Percentiles rank a stretch among this genome's conserved stretches.
phyloP scores from a whole-genome alignment of 2,888 invertebrate species.

The Clostera curtula region DNA sequence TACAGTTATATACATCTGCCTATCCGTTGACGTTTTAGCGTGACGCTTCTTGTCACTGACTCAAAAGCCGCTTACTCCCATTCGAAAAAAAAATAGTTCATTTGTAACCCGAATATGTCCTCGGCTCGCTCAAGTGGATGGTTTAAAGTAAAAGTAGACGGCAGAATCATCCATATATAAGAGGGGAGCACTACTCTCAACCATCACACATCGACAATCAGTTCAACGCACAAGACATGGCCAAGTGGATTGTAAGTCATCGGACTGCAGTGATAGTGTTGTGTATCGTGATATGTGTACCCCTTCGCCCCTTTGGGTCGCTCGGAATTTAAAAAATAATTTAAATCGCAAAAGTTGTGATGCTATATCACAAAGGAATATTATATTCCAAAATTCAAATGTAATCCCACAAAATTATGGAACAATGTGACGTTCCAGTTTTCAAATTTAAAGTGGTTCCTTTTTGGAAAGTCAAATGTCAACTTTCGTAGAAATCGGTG shows the following conservation, averaged over 20 bases:
- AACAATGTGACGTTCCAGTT: too few relatives aligned
- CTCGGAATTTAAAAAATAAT: too few relatives aligned
- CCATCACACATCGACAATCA: conserved; percentile 54
- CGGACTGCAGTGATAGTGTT: conserved; percentile 58
- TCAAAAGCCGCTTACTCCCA: conserved; percentile 22
- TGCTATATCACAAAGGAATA: too few relatives aligned
- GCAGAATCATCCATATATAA: conserved; percentile 61
- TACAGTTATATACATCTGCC: too few relatives aligned
- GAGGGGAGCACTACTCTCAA: conserved; percentile 30
- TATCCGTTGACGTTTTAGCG: too few relatives aligned
- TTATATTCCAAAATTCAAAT: too few relatives aligned
- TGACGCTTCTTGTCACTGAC: background rate
- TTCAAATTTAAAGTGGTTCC: too few relatives aligned
- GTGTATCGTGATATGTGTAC: conserved; percentile 11
- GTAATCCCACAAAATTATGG: too few relatives aligned
- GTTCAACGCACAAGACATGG: conserved; percentile 52
- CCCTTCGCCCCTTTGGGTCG: background rate
- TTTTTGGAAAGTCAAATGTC: too few relatives aligned
- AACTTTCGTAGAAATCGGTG: too few relatives aligned
- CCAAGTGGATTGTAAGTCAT: conserved; percentile 68
- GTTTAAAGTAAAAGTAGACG: conserved; percentile 63
- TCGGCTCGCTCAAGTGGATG: conserved; percentile 42
- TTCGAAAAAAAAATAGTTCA: conserved; percentile 44
- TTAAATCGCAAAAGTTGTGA: too few relatives aligned
- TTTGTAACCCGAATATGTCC: conserved; percentile 54